Evolutionary conservation across 2,888 invertebrate species (phyloP).

Genomic region (Periphyllus acericola): DNA sequence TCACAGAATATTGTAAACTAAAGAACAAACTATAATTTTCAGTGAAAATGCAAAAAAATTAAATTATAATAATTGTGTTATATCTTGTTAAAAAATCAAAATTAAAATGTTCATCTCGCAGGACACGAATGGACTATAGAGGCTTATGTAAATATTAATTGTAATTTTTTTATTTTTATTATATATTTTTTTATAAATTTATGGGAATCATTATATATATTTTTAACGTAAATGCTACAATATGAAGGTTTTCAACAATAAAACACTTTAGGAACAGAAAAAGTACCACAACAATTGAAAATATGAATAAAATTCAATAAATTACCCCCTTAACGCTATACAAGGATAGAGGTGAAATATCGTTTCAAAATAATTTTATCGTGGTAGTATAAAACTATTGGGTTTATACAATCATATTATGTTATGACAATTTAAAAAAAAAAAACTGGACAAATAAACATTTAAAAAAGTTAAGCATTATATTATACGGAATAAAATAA

Average conservation of each 20-base stretch:
- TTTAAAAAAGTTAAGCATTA: background rate
- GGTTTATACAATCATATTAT: constrained; percentile 7
- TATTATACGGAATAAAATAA: background rate
- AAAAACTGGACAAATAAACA: background rate
- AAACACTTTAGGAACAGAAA: background rate
- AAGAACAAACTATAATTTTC: background rate
- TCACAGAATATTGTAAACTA: background rate
- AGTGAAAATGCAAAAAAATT: background rate
- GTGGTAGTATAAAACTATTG: constrained; percentile 34
- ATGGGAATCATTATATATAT: background rate
- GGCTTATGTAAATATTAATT: background rate
- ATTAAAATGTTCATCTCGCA: background rate
- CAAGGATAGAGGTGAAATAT: constrained; percentile 11
- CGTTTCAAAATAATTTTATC: constrained; percentile 38
- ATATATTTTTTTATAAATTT: background rate
- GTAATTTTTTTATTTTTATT: background rate
- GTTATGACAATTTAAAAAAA: constrained; percentile 33
- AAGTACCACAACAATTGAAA: constrained; percentile 10
- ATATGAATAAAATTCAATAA: constrained; percentile 34
- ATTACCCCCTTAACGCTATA: background rate
- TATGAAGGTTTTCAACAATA: background rate
- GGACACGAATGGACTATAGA: background rate
- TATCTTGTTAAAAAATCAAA: background rate
- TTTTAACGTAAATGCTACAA: background rate
- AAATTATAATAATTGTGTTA: background rate